Conservation (phyloP, 2,113 vertebrate genomes). For the Pelmatolapia mariae region DNA sequence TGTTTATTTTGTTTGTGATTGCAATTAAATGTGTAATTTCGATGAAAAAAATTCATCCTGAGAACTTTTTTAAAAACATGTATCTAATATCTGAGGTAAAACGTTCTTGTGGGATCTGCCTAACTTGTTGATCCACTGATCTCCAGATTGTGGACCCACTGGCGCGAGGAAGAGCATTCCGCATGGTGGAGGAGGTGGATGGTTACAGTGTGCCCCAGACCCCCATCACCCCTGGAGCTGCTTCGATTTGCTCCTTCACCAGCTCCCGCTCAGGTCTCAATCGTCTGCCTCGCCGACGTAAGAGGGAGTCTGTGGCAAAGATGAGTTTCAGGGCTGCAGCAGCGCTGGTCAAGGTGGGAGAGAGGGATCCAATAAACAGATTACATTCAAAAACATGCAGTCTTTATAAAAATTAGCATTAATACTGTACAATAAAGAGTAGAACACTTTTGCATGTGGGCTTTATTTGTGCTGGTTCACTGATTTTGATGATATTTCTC, state of each 20-base stretch:
- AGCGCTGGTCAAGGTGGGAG: conserved; percentile 84
- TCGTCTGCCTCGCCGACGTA: conserved; percentile 86
- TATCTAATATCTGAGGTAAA: neutral
- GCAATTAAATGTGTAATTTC: neutral
- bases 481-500: neutral
- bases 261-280: conserved; percentile 94
- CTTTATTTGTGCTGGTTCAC: neutral
- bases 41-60: neutral
- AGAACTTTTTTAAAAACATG: neutral
- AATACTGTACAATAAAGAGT: neutral
- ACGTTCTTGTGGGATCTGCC: neutral
- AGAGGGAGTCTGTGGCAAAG: conserved; percentile 95
- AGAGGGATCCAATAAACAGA: neutral
- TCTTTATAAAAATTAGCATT: neutral
- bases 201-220: conserved; percentile 92
- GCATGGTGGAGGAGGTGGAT: conserved; percentile 87
- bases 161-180: conserved; percentile 91
- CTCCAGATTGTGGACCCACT: conserved; percentile 93
- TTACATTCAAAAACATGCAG: neutral
- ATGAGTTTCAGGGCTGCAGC: conserved; percentile 98
- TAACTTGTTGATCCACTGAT: neutral
- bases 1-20: neutral
- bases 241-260: conserved; percentile 94
- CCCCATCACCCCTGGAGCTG: conserved; percentile 86
- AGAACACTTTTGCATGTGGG: neutral